Evolutionary conservation across 2,888 invertebrate genomes (phyloP).

Genomic region (Ariolimax columbianus): DNA sequence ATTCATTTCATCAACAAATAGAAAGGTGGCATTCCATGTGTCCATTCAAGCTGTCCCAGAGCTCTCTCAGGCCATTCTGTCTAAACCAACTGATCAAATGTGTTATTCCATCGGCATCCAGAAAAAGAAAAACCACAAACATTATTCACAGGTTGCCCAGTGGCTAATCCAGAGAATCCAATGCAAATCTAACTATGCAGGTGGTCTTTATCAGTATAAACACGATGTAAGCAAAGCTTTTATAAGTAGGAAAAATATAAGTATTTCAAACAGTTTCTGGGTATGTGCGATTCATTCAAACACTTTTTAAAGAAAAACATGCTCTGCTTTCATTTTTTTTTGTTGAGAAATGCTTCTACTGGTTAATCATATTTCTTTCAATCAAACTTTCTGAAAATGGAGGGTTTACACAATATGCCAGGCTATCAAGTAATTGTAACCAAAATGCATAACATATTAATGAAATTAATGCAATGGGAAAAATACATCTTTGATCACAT

Average conservation of each 20-base stretch:
- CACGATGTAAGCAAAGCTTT: conserved; percentile 33
- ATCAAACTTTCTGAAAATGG: conserved; percentile 27
- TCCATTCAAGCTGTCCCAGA: conserved; percentile 16
- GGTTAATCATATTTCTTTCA: conserved; percentile 39
- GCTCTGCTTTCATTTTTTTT: conserved; percentile 31
- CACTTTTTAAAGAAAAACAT: conserved; percentile 19
- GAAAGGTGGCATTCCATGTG: conserved; percentile 34
- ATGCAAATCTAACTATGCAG: conserved; percentile 45
- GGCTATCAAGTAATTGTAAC: conserved; percentile 40
- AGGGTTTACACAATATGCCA: conserved; percentile 50
- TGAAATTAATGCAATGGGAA: conserved; percentile 34
- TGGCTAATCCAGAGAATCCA: conserved; percentile 37
- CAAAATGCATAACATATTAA: conserved; percentile 49
- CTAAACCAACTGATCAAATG: conserved; percentile 35
- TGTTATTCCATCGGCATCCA: conserved; percentile 45
- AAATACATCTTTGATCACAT: conserved; percentile 9
- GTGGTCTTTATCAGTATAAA: conserved; percentile 8
- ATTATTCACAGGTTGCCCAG: conserved; percentile 44
- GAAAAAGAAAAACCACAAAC: conserved; percentile 9
- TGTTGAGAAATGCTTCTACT: conserved; percentile 33
- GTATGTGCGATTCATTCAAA: conserved; percentile 41
- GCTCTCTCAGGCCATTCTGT: conserved; percentile 12
- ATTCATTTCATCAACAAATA: conserved; percentile 15
- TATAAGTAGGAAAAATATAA: conserved; percentile 16
- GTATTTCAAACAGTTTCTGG: conserved; percentile 30